Conservation (phyloP, 2,888 invertebrate species). For the Andrena fulva region DNA sequence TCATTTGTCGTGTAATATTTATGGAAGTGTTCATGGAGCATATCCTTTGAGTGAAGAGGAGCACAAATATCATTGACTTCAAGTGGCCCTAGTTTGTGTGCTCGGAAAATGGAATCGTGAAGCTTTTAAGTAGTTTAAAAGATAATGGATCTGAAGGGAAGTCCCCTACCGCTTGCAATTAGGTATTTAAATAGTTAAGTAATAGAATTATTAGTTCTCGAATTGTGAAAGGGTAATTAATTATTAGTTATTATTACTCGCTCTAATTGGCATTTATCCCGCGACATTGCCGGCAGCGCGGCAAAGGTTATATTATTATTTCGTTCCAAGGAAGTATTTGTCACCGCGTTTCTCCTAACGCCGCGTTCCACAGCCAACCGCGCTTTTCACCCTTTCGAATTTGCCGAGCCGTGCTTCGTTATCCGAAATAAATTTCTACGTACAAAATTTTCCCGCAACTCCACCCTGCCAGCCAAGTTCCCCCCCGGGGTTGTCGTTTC, state of each 20-base stretch:
- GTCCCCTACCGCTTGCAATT: too few relatives aligned
- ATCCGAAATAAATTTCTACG: slow-evolving; percentile 57
- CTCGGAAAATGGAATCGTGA: neutral
- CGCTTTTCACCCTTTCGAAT: slow-evolving; percentile 34
- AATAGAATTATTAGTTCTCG: too few relatives aligned
- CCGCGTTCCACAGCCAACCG: slow-evolving; percentile 4
- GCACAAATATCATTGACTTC: slow-evolving; percentile 10
- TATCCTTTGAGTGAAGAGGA: neutral
- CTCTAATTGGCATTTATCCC: neutral
- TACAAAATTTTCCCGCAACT: slow-evolving; percentile 40
- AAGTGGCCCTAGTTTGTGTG: neutral
- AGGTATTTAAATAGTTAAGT: too few relatives aligned
- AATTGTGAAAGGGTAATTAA: too few relatives aligned
- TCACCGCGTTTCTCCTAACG: slow-evolving; percentile 34
- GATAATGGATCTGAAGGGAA: too few relatives aligned
- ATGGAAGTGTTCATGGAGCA: slow-evolving; percentile 16
- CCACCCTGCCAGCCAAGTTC: slow-evolving; percentile 16
- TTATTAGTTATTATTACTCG: too few relatives aligned
- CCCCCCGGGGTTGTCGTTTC: slow-evolving; percentile 6
- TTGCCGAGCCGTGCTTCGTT: slow-evolving; percentile 41
- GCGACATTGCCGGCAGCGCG: slow-evolving; percentile 3
- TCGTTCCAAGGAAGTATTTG: slow-evolving; percentile 43
- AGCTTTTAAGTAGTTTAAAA: too few relatives aligned
- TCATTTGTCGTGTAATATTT: slow-evolving; percentile 37
- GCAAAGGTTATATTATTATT: slow-evolving; percentile 23